Evolutionary conservation across 1,140 invertebrate species (phyloP), one percentile per base, ranked within the genome.

Genomic region (Rhysida immarginata): DNA sequence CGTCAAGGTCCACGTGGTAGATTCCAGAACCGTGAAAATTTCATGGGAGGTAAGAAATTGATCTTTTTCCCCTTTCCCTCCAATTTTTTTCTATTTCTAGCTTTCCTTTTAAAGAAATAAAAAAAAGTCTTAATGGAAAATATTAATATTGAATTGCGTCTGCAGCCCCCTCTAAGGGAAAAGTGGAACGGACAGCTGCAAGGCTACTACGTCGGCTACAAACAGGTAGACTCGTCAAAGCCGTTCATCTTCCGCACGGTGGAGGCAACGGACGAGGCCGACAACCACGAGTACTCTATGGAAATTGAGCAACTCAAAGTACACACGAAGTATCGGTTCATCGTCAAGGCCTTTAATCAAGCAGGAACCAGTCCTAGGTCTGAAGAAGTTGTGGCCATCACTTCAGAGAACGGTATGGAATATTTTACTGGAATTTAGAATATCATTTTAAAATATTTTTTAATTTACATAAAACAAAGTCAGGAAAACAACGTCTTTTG

Each of bases 341-440:
- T 95, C 8, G 88, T 95, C 18, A 90, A 94, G 74, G 90, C 91
- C 0, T 96, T 92, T 67, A 97, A 96, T 70, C 87, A 88, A 70
- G 83, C 92, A 63, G 93, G 93, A 14, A 81, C 85, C 1, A 92
- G 93, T 41, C 92, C 93, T 0, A 80, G 88, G 65, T 90, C 86
- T 26, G 82, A 85, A 45, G 88, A 94, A 69, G 77, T 85, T n/a
- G 83, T 83, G 62, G 87, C 90, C 42, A 87, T 91, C 65, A 92
- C 89, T 2, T 87, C 87, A 14, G 88, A 94, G 77, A 88, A 88
- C 44, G 58, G 61, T 63, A 62, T 49, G 23, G n/a, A n/a, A n/a
- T n/a, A n/a, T n/a, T n/a, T n/a, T n/a, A n/a, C n/a, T n/a, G n/a
- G n/a, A n/a, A n/a, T n/a, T n/a, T n/a, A n/a, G n/a, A n/a, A n/a